Evolutionary conservation across 2,113 vertebrate genomes (phyloP).

Genomic region (Bos indicus): DNA sequence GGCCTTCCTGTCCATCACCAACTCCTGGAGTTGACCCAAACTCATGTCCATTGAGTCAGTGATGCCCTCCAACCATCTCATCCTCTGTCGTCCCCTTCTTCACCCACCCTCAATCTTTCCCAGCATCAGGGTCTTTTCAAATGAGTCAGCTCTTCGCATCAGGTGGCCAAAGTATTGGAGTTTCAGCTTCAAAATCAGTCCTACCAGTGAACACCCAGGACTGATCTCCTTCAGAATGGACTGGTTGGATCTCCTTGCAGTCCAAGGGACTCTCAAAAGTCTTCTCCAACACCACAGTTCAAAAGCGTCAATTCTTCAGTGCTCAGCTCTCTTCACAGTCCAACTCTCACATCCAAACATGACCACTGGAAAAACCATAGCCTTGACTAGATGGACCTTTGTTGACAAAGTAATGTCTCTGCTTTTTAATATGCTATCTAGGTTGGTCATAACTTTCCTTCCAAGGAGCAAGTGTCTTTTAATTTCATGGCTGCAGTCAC

Average conservation of each 20-base stretch:
- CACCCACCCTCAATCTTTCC: not conserved
- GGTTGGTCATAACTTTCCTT: not conserved
- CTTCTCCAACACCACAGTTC: not conserved
- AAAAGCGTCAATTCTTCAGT: not conserved
- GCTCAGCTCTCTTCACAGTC: not conserved
- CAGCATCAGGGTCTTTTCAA: not conserved
- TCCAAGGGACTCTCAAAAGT: not conserved
- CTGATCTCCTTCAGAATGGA: not conserved
- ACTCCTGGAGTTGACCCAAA: not conserved
- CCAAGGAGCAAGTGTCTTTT: not conserved
- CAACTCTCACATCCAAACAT: not conserved
- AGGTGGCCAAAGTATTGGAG: not conserved
- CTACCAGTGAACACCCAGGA: not conserved
- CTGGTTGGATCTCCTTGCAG: not conserved
- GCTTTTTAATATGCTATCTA: not conserved
- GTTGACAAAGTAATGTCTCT: not conserved
- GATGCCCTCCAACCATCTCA: not conserved
- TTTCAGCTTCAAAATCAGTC: not conserved
- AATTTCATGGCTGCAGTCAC: not conserved
- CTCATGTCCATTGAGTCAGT: not conserved
- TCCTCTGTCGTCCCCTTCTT: not conserved
- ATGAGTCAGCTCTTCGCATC: not conserved
- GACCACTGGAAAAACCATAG: not conserved
- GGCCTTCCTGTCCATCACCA: not conserved
- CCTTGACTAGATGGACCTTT: not conserved